These are phyloP conservation scores for Arctia plantaginis DNA, from an alignment of 2,888 invertebrate genomes.

Conservation along the genomic window DNA sequence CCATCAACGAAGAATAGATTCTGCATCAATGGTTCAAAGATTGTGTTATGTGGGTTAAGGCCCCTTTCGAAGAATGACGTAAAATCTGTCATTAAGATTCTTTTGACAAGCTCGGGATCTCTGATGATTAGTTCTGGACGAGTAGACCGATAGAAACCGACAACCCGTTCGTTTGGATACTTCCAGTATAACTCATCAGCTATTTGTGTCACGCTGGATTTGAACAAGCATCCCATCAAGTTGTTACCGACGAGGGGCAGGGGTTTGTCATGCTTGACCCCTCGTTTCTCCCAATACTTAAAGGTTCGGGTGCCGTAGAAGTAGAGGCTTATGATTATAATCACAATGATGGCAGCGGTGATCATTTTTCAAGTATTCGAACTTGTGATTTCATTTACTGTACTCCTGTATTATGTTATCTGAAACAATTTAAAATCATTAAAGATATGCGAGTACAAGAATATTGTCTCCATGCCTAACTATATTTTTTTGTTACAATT, in stretches of 20 bases:
- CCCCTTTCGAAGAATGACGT: conserved; percentile 35
- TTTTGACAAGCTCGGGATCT: conserved; percentile 34
- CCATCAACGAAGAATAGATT: conserved; percentile 64
- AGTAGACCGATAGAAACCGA: conserved; percentile 28
- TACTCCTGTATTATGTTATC: background rate
- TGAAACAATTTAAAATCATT: background rate
- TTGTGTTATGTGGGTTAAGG: conserved; percentile 27
- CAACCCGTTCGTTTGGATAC: conserved; percentile 30
- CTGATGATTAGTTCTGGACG: conserved; percentile 37
- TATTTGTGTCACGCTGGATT: conserved; percentile 18
- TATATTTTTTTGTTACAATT: no score
- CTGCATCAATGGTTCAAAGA: conserved; percentile 50
- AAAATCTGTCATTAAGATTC: conserved; percentile 36
- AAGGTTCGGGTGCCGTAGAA: conserved; percentile 68
- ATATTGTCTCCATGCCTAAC: no score
- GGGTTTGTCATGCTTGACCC: conserved; percentile 72
- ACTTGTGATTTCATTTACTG: background rate
- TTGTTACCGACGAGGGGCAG: conserved; percentile 71
- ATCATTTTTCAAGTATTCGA: conserved; percentile 13
- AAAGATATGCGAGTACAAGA: no score
- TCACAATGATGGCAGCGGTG: background rate
- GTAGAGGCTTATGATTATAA: conserved; percentile 54
- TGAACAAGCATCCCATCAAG: conserved; percentile 23
- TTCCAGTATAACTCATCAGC: conserved; percentile 27
- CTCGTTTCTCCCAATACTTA: conserved; percentile 73